Evolutionary conservation across 1,140 invertebrate species (phyloP).

Genomic region (Wiebesia pumilae): DNA sequence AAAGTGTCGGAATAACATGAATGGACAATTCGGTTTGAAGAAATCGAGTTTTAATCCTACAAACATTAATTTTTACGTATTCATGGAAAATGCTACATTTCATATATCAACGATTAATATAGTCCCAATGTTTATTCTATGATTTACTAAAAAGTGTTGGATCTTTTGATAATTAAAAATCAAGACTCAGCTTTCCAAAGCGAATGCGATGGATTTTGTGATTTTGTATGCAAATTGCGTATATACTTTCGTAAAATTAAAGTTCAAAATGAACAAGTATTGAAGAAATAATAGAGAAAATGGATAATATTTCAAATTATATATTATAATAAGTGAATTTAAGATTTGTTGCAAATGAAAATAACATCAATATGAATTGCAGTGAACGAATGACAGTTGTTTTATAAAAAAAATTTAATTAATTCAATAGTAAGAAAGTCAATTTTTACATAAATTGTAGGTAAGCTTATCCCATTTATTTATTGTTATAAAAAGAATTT

Average conservation of each 20-base stretch:
- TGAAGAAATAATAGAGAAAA: neutral
- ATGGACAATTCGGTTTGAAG: constrained; percentile 28
- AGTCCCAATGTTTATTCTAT: neutral
- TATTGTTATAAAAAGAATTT: neutral
- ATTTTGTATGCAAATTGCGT: constrained; percentile 9
- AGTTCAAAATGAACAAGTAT: neutral
- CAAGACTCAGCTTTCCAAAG: neutral
- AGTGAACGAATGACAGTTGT: too few species aligned
- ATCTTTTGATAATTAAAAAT: constrained; percentile 32
- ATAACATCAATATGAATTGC: too few species aligned
- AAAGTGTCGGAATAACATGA: neutral
- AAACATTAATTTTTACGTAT: constrained; percentile 48
- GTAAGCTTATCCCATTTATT: too few species aligned
- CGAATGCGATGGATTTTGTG: neutral
- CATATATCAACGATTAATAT: neutral
- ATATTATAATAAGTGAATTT: neutral
- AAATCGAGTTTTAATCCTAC: constrained; percentile 27
- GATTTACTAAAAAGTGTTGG: neutral
- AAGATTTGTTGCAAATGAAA: too few species aligned
- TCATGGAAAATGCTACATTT: constrained; percentile 19
- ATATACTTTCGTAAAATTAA: neutral
- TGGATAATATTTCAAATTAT: neutral
- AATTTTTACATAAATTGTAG: too few species aligned
- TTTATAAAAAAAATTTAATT: too few species aligned
- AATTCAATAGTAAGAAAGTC: too few species aligned